These are phyloP conservation scores for Pelusios castaneus DNA, from an alignment of 2,113 vertebrate species.

Conservation along the genomic window DNA sequence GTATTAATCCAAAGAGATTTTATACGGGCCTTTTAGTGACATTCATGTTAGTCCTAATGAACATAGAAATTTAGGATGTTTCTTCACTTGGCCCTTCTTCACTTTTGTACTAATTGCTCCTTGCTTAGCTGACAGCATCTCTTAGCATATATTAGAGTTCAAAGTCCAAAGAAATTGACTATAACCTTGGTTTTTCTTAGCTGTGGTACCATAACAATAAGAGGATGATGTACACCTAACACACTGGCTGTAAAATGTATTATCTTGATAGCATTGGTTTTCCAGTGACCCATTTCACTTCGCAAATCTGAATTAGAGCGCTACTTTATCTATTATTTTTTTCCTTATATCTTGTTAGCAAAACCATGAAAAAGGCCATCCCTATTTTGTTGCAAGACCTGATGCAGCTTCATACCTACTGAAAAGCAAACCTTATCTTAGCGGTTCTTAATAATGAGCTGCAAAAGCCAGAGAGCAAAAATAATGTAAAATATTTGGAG, in stretches of 20 bases:
- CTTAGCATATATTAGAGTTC: accelerated
- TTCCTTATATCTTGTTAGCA: neutral
- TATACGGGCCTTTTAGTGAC: accelerated
- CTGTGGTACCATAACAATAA: accelerated
- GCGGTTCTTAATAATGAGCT: slow-evolving; percentile 38
- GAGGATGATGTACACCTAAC: neutral
- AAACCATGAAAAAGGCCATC: slow-evolving; percentile 20
- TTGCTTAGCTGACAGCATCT: accelerated
- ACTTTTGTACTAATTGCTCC: accelerated
- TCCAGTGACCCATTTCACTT: neutral
- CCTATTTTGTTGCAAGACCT: neutral
- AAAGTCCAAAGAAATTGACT: neutral
- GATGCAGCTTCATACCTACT: slow-evolving; percentile 29
- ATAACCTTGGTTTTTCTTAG: neutral
- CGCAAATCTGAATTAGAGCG: slow-evolving; percentile 11
- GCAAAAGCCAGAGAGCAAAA: slow-evolving; percentile 52
- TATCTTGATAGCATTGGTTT: accelerated
- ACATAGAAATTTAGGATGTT: accelerated
- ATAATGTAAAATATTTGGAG: neutral
- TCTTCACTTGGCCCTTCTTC: neutral
- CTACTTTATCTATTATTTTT: slow-evolving; percentile 42
- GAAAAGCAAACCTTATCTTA: slow-evolving; percentile 1
- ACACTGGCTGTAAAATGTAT: neutral
- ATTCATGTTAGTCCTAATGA: neutral
- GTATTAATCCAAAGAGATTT: neutral